phyloP scores from a whole-genome alignment of 2,113 vertebrate genomes.

The Aix galericulata region DNA sequence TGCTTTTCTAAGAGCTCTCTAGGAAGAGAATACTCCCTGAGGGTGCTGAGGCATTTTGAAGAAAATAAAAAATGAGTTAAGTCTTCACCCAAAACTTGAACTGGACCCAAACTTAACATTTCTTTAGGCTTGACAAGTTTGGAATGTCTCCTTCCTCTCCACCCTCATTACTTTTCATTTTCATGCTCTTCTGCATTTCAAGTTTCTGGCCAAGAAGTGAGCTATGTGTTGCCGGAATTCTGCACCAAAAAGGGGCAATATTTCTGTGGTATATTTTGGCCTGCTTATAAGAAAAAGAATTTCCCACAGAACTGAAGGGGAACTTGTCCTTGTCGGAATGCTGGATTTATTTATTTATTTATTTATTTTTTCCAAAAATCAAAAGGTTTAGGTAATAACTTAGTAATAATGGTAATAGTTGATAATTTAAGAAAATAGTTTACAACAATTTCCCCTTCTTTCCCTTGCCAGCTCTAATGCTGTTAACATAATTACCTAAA shows the following conservation, averaged over 20 bases:
- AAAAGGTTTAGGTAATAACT: background rate
- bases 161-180: constrained; percentile 33
- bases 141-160: constrained; percentile 44
- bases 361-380: background rate
- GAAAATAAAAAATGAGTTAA: constrained; percentile 63
- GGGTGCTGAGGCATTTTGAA: constrained; percentile 54
- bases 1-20: constrained; percentile 41
- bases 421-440: background rate
- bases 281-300: background rate
- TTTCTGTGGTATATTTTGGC: background rate
- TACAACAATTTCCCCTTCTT: background rate
- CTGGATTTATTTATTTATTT: background rate
- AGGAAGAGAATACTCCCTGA: constrained; percentile 52
- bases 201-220: constrained; percentile 21
- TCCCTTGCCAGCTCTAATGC: background rate
- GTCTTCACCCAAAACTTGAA: constrained; percentile 48
- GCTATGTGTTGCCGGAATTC: background rate
- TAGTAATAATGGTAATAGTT: background rate
- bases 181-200: background rate
- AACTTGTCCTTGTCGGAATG: background rate
- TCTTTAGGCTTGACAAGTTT: constrained; percentile 45
- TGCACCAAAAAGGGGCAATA: background rate
- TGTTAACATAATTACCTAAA: background rate
- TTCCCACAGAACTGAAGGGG: background rate
- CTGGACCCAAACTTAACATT: constrained; percentile 58